Evolutionary conservation across 2,113 vertebrate genomes (phyloP), one percentile per base, ranked within the genome.

Genomic region (Thunnus maccoyii): DNA sequence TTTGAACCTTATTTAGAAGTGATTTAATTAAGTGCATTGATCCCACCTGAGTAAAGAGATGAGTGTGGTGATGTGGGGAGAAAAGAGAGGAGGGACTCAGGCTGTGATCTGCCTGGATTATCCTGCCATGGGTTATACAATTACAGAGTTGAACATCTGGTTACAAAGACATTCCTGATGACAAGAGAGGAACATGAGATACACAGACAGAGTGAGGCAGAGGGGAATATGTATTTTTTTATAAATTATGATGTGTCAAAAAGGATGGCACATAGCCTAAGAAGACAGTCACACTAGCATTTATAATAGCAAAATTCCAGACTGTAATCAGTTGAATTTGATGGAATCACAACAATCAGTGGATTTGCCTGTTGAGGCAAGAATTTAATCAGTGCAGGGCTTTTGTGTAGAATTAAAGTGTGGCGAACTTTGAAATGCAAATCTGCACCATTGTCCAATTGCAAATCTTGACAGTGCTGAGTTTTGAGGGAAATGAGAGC

Each of bases 71-170:
- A 46, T 44, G 61, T 56, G 57, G n/a, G 17, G 7, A 22, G 15
- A 15, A 7, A 61, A 36, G 16, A 58, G 27, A 71, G 64, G 32
- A 46, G 25, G 61, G 1, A 32, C 22, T 20, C 11, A 79, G 30
- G 25, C 55, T 62, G 46, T 64, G 61, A 75, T 70, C 51, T 83
- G 22, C 32, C 46, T 17, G 41, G 22, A 85, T 82, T 62, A 77
- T 62, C 63, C 56, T n/a, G 48, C 62, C 32, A 56, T 75, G 56
- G 71, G 83, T 56, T 30, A 30, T 30, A 30, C 27, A 30, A 69
- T 79, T 36, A 57, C 50, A 82, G 77, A 88, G 88, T 62, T 86
- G 65, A 89, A 90, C 81, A 85, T 91, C 78, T 85, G 88, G 84
- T 82, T 20, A 72, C 47, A 68, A 57, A 60, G 62, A 85, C 73